phyloP scores from a whole-genome alignment of 2,888 invertebrate genomes.

The Dynastes hyllus region DNA sequence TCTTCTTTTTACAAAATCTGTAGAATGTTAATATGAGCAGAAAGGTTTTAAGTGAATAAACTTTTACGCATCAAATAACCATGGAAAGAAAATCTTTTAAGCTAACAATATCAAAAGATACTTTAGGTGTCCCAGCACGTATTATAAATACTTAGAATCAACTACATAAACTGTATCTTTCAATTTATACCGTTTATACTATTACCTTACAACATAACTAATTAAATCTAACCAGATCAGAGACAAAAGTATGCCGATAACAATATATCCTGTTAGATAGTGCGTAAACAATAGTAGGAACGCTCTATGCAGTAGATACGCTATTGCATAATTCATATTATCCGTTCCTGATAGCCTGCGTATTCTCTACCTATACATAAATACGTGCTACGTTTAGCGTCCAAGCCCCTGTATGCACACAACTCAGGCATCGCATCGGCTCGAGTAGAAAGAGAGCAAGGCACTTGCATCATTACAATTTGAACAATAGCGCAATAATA shows the following conservation, averaged over 20 bases:
- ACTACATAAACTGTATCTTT: neutral
- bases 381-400: slow-evolving; percentile 29
- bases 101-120: no score
- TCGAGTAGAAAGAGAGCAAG: slow-evolving; percentile 2
- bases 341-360: slow-evolving; percentile 35
- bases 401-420: slow-evolving; percentile 6
- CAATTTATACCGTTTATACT: neutral
- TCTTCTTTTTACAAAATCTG: no score
- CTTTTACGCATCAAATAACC: no score
- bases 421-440: slow-evolving; percentile 1
- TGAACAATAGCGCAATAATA: slow-evolving; percentile 51
- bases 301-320: slow-evolving; percentile 22
- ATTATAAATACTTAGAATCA: neutral
- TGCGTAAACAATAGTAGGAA: slow-evolving; percentile 51
- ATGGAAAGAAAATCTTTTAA: no score
- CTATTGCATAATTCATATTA: slow-evolving; percentile 52
- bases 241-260: slow-evolving; percentile 26
- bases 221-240: slow-evolving; percentile 17
- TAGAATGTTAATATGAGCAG: no score
- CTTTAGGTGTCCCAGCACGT: no score
- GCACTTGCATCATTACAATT: slow-evolving; percentile 52
- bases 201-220: slow-evolving; percentile 17
- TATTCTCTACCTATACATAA: slow-evolving; percentile 24
- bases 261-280: slow-evolving; percentile 38
- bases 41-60: no score